Conservation (phyloP, 2,113 vertebrate genomes). For the Sphyrna mokarran region DNA sequence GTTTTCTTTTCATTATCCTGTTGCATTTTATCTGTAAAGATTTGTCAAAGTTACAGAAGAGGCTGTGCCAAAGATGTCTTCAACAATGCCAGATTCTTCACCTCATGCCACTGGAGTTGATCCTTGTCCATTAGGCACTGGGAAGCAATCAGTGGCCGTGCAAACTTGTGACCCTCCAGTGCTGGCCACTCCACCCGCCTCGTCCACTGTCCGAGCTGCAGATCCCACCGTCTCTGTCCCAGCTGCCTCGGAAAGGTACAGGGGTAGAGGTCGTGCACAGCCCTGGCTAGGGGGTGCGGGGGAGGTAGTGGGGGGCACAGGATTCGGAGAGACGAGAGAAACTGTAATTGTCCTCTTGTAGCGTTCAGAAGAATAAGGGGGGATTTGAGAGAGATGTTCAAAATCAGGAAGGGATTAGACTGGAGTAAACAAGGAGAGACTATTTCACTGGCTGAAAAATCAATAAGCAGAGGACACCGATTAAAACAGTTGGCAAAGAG, state of each 20-base stretch:
- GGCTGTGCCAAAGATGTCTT: neutral
- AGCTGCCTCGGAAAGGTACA: constrained; percentile 43
- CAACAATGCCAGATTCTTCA: neutral
- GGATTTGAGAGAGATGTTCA: neutral
- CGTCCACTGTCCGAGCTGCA: neutral
- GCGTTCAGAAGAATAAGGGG: neutral
- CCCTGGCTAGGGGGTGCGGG: neutral
- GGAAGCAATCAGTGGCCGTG: constrained; percentile 38
- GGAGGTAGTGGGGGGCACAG: too few species aligned
- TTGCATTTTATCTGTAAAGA: neutral
- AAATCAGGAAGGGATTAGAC: neutral
- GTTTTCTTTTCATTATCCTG: neutral
- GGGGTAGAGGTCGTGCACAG: neutral
- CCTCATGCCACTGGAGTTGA: neutral
- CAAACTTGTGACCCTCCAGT: neutral
- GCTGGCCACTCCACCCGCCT: accelerated
- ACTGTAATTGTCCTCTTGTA: neutral
- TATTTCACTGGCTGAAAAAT: neutral
- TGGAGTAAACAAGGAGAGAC: neutral
- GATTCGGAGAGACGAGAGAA: neutral
- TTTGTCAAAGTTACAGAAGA: neutral
- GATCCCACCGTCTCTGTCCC: neutral
- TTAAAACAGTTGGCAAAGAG: neutral
- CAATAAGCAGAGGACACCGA: neutral
- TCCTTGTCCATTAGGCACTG: constrained; percentile 39